Evolutionary conservation across 2,113 vertebrate species (phyloP), one percentile per base, ranked within the genome.

Genomic region (Equus quagga): DNA sequence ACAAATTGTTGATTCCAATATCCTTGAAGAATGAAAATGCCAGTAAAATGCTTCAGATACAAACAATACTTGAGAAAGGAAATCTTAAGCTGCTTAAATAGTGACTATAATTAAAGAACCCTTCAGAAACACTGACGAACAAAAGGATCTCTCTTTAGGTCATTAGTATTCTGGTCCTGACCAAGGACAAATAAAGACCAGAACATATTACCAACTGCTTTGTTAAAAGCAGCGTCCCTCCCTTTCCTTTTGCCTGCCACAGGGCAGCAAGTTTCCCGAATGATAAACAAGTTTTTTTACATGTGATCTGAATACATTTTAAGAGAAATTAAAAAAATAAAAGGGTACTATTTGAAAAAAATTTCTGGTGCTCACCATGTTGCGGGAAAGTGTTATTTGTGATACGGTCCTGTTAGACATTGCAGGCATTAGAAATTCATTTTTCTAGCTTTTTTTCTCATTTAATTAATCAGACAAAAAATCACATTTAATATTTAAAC

Each of bases 401-500:
- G 41, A 78, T 89, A 70, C 1, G 83, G 36, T 62, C 49, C 85
- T n/a, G 91, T 96, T 78, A 94, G 33, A 70, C 1, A 92, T 92
- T 78, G 0, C 79, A 96, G 78, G 33, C 2, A 24, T 11, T 91
- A 44, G 11, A 97, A 94, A 96, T 96, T 86, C 75, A 17, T 46
- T 86, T 93, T 73, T 96, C 95, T 78, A 86, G 12, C 46, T 93
- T 91, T 91, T 44, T 17, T 91, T 89, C 21, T 56, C 49, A 3
- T 95, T 95, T 97, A 97, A 97, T 96, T 89, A 97, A 96, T 97
- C 78, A 92, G 69, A 96, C 94, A 14, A 89, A 96, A 86, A 1
- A 72, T 80, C 93, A 26, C 95, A 24, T 54, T 98, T 96, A 97
- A 96, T 98, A 98, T 98, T 98, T 98, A 98, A 98, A 96, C 15